A percentile compares a stretch with the other conserved stretches of the same genome.
phyloP scores from a whole-genome alignment of 1,140 invertebrate species.

The Subanguina moxae region DNA sequence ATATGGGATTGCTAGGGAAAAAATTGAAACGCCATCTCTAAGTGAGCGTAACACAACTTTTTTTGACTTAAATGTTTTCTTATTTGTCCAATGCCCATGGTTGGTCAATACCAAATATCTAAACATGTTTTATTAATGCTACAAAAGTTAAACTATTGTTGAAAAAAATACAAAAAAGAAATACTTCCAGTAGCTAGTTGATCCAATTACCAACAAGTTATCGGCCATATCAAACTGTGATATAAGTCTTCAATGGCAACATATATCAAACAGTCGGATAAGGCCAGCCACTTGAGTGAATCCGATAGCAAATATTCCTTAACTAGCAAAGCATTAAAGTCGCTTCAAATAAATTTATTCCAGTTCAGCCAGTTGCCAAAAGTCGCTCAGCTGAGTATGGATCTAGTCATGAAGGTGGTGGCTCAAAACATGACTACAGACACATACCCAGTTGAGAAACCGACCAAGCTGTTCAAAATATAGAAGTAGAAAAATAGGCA shows the following conservation, averaged over 20 bases:
- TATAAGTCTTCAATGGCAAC: conserved; percentile 21
- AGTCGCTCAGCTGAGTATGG: conserved; percentile 37
- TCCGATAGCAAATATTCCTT: not conserved
- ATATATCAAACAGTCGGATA: conserved; percentile 30
- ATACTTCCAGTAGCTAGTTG: not conserved
- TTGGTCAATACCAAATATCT: no score
- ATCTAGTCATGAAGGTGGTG: conserved; percentile 32
- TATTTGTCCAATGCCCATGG: no score
- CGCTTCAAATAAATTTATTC: no score
- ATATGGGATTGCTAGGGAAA: no score
- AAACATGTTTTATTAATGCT: no score
- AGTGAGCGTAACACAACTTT: no score
- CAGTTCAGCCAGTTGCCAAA: not conserved
- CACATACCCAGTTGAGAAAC: conserved; percentile 15
- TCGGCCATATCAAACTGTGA: conserved; percentile 40
- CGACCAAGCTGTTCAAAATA: not conserved
- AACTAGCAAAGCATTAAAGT: not conserved
- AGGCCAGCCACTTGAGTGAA: conserved; percentile 13
- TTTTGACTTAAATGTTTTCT: no score
- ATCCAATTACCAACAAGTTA: conserved; percentile 8
- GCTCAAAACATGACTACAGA: conserved; percentile 9
- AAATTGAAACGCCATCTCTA: no score
- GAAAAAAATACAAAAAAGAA: not conserved
- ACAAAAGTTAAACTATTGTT: not conserved
- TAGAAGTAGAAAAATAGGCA: not conserved